Percentiles rank a stretch among this genome's conserved stretches.
These are phyloP conservation scores for Onychostruthus taczanowskii DNA, from an alignment of 2,113 vertebrate species.

Conservation along the genomic window DNA sequence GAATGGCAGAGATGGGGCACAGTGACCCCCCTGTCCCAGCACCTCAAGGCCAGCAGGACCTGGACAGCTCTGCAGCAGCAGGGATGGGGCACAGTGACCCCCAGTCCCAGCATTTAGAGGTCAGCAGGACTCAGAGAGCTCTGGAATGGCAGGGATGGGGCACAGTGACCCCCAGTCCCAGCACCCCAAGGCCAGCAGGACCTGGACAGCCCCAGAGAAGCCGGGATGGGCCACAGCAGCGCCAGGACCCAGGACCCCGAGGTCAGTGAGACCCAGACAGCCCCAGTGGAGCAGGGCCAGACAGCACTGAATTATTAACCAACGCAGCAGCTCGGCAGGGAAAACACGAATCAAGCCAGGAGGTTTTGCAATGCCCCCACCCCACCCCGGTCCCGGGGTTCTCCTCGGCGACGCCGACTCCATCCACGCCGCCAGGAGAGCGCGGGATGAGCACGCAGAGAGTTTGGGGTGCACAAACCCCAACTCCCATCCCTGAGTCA, in stretches of 20 bases:
- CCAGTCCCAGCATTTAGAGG: rapidly evolving
- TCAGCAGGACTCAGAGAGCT: not conserved
- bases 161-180: rapidly evolving
- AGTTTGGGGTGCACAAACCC: not conserved
- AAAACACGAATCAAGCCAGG: not conserved
- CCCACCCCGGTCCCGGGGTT: not conserved
- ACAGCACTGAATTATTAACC: not conserved
- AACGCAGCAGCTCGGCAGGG: not conserved
- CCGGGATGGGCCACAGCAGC: not conserved
- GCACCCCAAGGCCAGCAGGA: rapidly evolving
- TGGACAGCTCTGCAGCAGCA: rapidly evolving
- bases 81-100: not conserved
- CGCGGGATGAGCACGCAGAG: rapidly evolving
- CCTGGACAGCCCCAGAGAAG: rapidly evolving
- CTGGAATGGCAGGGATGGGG: not conserved
- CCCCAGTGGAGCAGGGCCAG: not conserved
- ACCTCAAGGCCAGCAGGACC: not conserved
- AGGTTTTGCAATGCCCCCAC: not conserved
- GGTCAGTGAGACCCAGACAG: not conserved
- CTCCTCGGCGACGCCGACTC: not conserved
- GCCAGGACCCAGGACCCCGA: not conserved
- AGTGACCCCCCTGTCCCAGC: rapidly evolving
- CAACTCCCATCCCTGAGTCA: rapidly evolving
- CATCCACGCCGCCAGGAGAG: not conserved
- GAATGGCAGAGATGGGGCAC: not conserved